Evolutionary conservation across 2,113 vertebrate species (phyloP), one percentile per base, ranked within the genome.

Genomic region (Stigmatopora argus): DNA sequence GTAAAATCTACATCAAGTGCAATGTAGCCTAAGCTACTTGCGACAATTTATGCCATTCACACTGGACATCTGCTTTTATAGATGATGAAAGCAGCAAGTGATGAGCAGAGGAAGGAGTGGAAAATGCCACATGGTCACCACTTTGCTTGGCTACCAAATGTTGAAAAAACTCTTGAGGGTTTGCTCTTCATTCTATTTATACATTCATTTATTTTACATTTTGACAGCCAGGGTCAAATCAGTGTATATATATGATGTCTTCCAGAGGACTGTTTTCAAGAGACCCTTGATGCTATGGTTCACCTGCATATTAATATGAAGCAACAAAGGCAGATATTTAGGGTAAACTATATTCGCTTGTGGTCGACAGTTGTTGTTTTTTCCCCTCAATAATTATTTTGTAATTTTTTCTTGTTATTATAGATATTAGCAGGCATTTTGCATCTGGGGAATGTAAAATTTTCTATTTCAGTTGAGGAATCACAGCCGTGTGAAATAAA

Each of bases 121-220:
- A 86, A 83, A 71, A 92, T 98, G 73, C 84, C 90, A 2, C 65
- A 70, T 71, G 88, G 83, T 11, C 88, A 92, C 2, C 1, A 60
- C 7, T 99, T 94, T 79, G 65, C 5, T 48, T 99, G 97, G 97
- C 89, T 99, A 78, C 95, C 96, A n/a, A 94, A 97, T 77, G 82
- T 86, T 62, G 90, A 96, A 58, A 92, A 84, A 76, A 85, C 78
- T 6, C 74, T 97, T 46, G 93, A 98, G 77, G 97, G 97, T 97
- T 31, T 21, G 7, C 71, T 82, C 0, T 66, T 59, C 19, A 2
- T 31, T 47, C 69, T 31, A 31, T 55, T 53, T 38, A 60, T 60
- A 17, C 19, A 17, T 4, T 46, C 4, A 48, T 72, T 68, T n/a
- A 4, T 2, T 35, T 7, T 1, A 4, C 4, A 19, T 31, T 5